Base-by-base conservation (phyloP, 2,797 vertebrate species). In the Malacoctenus gilli region DNA sequence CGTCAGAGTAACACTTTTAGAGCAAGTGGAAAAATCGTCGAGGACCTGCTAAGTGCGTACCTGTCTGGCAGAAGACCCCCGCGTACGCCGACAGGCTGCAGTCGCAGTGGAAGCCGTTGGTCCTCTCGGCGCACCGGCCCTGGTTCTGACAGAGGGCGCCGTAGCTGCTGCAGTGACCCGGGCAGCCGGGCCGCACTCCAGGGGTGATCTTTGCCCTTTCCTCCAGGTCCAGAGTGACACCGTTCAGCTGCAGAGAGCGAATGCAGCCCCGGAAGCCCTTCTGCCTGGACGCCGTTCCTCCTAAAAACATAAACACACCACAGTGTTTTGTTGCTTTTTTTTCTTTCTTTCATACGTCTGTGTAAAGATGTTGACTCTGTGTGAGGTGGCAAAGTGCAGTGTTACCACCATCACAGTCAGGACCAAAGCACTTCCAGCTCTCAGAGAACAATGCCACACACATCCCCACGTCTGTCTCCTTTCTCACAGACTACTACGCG, bases 161-260 rank as follows among this genome's bases (percentile, higher is more conserved):
- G 12, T 97, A 98, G 83, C 93, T 97, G 87, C 94, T 94, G 79
- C 96, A 98, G 69, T 98, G 95, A 38, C 96, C 96, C 11, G 91
- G 89, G 62, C 96, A 98, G n/a, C 95, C 94, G 0, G 95, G 87
- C 40, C 87, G 91, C 5, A 97, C 95, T 0, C 93, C 95, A 0
- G 96, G 96, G 0, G 96, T 98, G 80, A 98, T 93, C 63, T 79
- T 91, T 0, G 96, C 95, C 77, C 96, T 85, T 61, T 94, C 92
- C 84, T 97, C 94, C 77, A 98, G 87, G 77, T 98, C 93, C 83
- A 97, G 85, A 1, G 93, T 88, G 60, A 88, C 75, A 6, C 95
- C 96, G 51, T 97, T 98, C 69, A 98, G 81, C 44, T 91, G 93
- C 63, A 98, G 90, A 0, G 94, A 94, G 25, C 96, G 94, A 44